Conservation (phyloP, 2,797 vertebrate genomes). For the Micrastur ruficollis region DNA sequence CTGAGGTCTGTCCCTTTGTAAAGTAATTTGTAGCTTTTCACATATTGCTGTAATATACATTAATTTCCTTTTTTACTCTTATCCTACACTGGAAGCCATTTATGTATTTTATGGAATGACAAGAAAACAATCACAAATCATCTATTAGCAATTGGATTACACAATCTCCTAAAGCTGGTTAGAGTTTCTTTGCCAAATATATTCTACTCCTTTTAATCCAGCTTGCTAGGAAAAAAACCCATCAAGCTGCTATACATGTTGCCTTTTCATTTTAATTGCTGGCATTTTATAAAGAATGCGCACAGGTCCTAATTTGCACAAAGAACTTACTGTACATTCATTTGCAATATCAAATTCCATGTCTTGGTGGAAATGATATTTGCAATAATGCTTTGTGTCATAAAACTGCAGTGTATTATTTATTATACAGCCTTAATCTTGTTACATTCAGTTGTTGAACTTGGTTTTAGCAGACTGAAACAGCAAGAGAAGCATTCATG, state of each 20-base stretch:
- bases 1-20: neutral
- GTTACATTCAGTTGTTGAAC: constrained; percentile 2
- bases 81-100: neutral
- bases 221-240: neutral
- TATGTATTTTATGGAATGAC: neutral
- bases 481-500: neutral
- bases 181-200: constrained; percentile 24
- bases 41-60: neutral
- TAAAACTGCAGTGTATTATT: constrained; percentile 18
- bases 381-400: constrained; percentile 6
- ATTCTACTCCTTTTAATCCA: neutral
- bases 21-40: neutral
- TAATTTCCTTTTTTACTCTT: neutral
- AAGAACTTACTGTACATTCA: constrained; percentile 7
- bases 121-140: neutral
- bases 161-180: neutral
- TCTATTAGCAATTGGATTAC: neutral
- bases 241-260: constrained; percentile 3
- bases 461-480: neutral
- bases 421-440: constrained; percentile 14
- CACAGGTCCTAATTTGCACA: neutral
- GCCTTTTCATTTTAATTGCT: constrained; percentile 31
- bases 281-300: neutral
- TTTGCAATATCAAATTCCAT: constrained; percentile 17
- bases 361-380: constrained; percentile 19